Evolutionary conservation across 2,797 vertebrate species (phyloP), one percentile per base, ranked within the genome.

Genomic region (Neosilurus hyrtlii): DNA sequence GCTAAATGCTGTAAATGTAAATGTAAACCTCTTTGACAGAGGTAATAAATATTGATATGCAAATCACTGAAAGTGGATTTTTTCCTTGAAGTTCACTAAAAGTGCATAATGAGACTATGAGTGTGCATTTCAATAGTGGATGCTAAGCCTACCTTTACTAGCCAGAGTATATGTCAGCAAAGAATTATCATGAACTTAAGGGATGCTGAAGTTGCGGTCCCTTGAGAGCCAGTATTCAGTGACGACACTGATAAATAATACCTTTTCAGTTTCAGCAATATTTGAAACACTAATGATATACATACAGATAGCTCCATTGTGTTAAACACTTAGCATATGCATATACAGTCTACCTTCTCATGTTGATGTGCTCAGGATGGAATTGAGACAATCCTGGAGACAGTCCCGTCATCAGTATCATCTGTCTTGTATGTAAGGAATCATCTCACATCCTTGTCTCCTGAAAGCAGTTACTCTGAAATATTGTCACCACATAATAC

Each of bases 401-500:
- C 2, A 22, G 6, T 57, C 72, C 72, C 54, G 30, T 57, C 72
- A 56, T 26, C 49, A 9, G 22, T 15, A 14, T 52, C n/a, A 35
- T 57, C 72, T 35, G 16, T 74, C 8, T 30, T 56, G 52, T 52
- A 56, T n/a, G 7, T 8, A 59, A 37, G 11, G 20, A 75, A 59
- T 75, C 22, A 1, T 52, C 26, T 63, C 75, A 49, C 54, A 59
- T 76, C 8, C 30, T 6, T 37, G 59, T 78, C 61, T 65, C 43
- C 62, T 63, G n/a, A 26, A 65, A 52, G 43, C 37, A 26, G 61
- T 79, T 51, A 51, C 59, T 65, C n/a, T 51, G 76, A 49, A 22
- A 63, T 78, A 78, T 62, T 78, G 59, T 62, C 59, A 52, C 8
- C 37, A 52, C 15, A 63, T 65, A 52, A 63, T 52, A 52, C 76